Conservation (phyloP, 2,888 invertebrate species). For the Brachyptera risi region DNA sequence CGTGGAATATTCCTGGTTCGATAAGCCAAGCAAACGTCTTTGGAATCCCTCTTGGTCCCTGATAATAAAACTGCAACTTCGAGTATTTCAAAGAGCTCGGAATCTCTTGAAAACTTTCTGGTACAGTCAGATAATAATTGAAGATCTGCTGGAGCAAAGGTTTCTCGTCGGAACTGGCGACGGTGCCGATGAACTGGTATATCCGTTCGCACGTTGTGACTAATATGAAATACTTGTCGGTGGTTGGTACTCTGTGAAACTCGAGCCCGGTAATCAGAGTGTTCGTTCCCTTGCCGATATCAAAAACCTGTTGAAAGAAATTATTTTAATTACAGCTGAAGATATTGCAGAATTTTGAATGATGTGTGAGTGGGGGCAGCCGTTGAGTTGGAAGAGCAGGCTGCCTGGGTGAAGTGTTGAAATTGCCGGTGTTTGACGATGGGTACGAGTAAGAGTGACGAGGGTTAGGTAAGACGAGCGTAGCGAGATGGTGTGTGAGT, state of each 20-base stretch:
- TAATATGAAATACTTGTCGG: conserved; percentile 74
- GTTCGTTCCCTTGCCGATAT: conserved; percentile 72
- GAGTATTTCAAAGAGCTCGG: conserved; percentile 72
- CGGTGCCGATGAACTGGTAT: conserved; percentile 79
- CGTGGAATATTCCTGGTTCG: conserved; percentile 75
- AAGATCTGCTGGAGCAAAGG: conserved; percentile 77
- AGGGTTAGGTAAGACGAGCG: too few relatives aligned
- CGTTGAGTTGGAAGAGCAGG: too few relatives aligned
- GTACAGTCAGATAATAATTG: conserved; percentile 65
- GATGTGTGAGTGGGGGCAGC: too few relatives aligned
- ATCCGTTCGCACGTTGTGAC: conserved; percentile 79
- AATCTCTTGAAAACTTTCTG: conserved; percentile 60
- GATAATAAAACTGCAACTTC: conserved; percentile 71
- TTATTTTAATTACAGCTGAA: too few relatives aligned
- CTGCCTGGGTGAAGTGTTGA: too few relatives aligned
- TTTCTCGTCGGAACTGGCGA: conserved; percentile 69
- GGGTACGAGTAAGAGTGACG: too few relatives aligned
- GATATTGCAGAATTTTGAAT: too few relatives aligned
- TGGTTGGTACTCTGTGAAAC: conserved; percentile 67
- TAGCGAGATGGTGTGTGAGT: too few relatives aligned
- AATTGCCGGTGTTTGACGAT: too few relatives aligned
- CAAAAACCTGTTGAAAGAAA: conserved; percentile 64
- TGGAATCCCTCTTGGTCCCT: conserved; percentile 59
- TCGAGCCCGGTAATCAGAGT: conserved; percentile 85
- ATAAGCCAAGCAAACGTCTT: conserved; percentile 85